Evolutionary conservation across 2,113 vertebrate species (phyloP), one percentile per base, ranked within the genome.

Genomic region (Phocoena sinus): DNA sequence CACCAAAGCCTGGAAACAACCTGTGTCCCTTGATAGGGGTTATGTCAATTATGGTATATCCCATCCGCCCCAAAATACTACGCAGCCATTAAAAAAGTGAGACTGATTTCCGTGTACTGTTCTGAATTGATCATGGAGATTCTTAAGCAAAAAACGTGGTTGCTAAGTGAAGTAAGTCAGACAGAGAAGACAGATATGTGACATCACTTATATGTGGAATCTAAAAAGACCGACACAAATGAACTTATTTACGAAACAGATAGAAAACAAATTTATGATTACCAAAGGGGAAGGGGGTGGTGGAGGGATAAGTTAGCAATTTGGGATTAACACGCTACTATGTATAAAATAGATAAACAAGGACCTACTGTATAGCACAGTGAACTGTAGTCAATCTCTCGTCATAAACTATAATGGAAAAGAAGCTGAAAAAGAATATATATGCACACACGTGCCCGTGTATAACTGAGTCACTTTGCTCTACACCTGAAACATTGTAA

Each of bases 31-130:
- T 20, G 62, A 3, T 23, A 41, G 67, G 23, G 60, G 3, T 11
- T 56, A 2, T 1, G 4, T 77, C 23, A 28, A 2, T 18, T 2
- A 4, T 0, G 12, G 13, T 2, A 0, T 6, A 25, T 31, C 36
- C 31, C 18, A 33, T 6, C 13, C 12, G 7, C 6, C 17, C 3
- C 73, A 44, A 13, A 56, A 23, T 5, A n/a, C 15, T 17, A 2
- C 0, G 7, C 21, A 11, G n/a, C 25, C 2, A 0, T 47, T 41
- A 2, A 28, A 38, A 36, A 18, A 4, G 5, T 0, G 38, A 84
- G 76, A 10, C 26, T 50, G 23, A 28, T 18, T 20, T 82, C 68
- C 14, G 0, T 3, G 23, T 3, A 3, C 11, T 18, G 1, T 13
- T 56, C 50, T 36, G 70, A 70, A 41, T 41, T 36, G 17, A 6